Base-by-base conservation (phyloP, 2,113 vertebrate species). In the Eptesicus fuscus region DNA sequence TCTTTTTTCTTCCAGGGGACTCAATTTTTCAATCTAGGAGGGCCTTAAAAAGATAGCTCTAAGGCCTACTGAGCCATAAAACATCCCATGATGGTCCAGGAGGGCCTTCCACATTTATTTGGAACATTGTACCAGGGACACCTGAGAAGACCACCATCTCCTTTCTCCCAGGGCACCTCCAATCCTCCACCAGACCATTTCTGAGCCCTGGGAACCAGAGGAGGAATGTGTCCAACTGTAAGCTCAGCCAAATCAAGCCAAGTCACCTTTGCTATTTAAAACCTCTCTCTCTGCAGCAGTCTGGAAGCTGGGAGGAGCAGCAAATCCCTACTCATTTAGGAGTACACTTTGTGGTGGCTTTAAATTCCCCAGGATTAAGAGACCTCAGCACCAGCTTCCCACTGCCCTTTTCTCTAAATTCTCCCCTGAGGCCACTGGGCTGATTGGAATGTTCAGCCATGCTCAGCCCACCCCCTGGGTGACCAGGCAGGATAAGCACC, bases 301-400 rank as follows among this genome's bases (percentile, higher is more conserved):
- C 85, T 84, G 25, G 67, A 85, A 67, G 10, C 69, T 76, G 78
- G 44, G 44, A 90, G 65, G 53, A 90, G 44, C 73, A 73, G 69
- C 49, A 96, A 97, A 97, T 94, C 85, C 90, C 82, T 91, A 1
- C 73, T 82, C 90, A 35, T 30, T 93, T 87, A 86, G 70, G 74
- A 82, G 74, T 49, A 51, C 32, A 73, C 88, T 97, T 76, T 74
- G 91, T 0, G 44, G 77, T 88, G 93, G 65, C 85, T 96, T 83
- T 95, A 96, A 96, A 97, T 97, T 91, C 96, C 69, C 63, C 44
- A 49, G 93, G 95, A 96, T 95, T 96, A 97, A 93, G 85, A 65
- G 35, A 89, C 85, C 74, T 93, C 74, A 77, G 42, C 89, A 78
- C 53, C 83, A 88, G 85, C 67, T 95, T 93, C 67, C 90, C 69